Base-by-base conservation (phyloP, 2,888 invertebrate species). In the Elegia similella region DNA sequence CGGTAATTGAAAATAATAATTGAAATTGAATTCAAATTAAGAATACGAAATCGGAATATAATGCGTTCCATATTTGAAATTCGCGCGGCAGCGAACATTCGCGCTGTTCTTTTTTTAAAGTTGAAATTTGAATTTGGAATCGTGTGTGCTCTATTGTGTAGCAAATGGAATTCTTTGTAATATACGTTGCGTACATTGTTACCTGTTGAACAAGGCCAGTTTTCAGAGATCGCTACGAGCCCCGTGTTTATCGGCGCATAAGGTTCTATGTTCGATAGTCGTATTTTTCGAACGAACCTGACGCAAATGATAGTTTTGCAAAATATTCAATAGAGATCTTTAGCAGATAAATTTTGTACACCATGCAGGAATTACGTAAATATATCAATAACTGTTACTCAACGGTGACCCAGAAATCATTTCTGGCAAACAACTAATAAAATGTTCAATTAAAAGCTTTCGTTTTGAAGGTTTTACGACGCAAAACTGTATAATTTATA, bases 1-100 rank as follows among this genome's bases (percentile, higher is more conserved):
- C 80, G 78, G 83, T 85, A 86, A 87, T 86, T 84, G 84, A 82
- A 87, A 88, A 86, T 86, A 83, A 86, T 88, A 87, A 86, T 88
- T 83, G 84, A 86, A 88, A 86, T 88, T 83, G 84, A 86, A 88
- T 84, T 84, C 70, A 78, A 84, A 86, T 85, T 88, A 86, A 81
- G 83, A 82, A 84, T 84, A 76, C 82, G 76, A 85, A 88, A 86
- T 87, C 79, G 78, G 80, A 84, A 80, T 78, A 84, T 83, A 86
- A 83, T 81, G 80, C 76, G 76, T 83, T 76, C 82, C 83, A 82
- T 83, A 82, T 88, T 87, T 80, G 82, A 87, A 88, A 80, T 85
- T 83, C 78, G 81, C 83, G 79, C 70, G 75, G 74, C 66, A 68
- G 69, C 73, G 75, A 73, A 66, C 73, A 71, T 75, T 74, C 74